Percentiles rank a stretch among this genome's conserved stretches.
phyloP scores from a whole-genome alignment of 1,140 invertebrate genomes.

The Drosophila bocqueti region DNA sequence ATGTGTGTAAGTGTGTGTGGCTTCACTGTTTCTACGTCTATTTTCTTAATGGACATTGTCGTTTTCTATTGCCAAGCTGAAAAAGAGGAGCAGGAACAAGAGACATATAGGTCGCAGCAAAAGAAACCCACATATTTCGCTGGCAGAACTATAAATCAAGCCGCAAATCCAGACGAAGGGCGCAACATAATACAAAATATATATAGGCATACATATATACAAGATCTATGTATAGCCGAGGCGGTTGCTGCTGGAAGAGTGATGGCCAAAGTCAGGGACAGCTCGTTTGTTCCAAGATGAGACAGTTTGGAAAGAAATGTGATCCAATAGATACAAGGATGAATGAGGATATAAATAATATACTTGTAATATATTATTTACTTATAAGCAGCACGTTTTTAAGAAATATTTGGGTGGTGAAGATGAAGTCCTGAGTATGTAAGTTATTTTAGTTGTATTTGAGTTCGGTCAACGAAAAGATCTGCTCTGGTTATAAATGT shows the following conservation, averaged over 20 bases:
- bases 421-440: not conserved
- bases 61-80: conserved; percentile 46
- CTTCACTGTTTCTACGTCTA: conserved; percentile 48
- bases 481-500: too few species aligned
- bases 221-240: conserved; percentile 7
- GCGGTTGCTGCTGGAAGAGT: conserved; percentile 32
- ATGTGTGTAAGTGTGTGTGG: conserved; percentile 11
- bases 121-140: conserved; percentile 16
- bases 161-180: conserved; percentile 55
- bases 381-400: not conserved
- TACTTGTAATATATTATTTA: not conserved
- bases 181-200: conserved; percentile 26
- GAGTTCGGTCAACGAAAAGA: too few species aligned
- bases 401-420: not conserved
- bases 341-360: conserved; percentile 2
- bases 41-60: conserved; percentile 77
- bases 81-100: not conserved
- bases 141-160: conserved; percentile 66
- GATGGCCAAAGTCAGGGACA: conserved; percentile 48
- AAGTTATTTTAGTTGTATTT: not conserved
- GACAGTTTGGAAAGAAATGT: conserved; percentile 28
- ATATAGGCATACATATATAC: conserved; percentile 1
- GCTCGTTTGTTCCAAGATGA: conserved; percentile 37
- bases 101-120: conserved; percentile 10
- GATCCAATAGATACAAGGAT: conserved; percentile 7